Base-by-base conservation (phyloP, 2,797 vertebrate species). In the Paramormyrops hopkinsi region DNA sequence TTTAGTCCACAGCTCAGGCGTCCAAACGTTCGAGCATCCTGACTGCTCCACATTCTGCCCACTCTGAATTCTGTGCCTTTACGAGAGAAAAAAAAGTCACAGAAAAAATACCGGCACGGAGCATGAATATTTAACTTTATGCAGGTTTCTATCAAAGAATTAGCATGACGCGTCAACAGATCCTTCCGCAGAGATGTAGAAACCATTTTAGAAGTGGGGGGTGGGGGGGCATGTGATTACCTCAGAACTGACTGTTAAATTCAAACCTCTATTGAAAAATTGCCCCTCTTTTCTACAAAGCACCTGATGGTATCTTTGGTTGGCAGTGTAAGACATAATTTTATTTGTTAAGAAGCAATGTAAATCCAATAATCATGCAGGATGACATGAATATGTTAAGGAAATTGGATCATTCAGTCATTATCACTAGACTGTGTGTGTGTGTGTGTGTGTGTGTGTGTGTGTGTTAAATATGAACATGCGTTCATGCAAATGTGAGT, bases 61-160 rank as follows among this genome's bases (percentile, higher is more conserved):
- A 19, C 19, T 25, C 44, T 3, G 46, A 22, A 19, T 56, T 83
- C 37, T 8, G 19, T 91, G 93, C 92, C 92, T 93, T 92, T 93
- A 93, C 93, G 93, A 94, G 94, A 94, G 94, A 94, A 95, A 95
- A 95, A 94, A 95, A 93, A 95, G 90, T 88, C 76, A 73, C 73
- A 1, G 17, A 76, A 53, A 19, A 88, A 22, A 88, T 4, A 69
- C 8, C 90, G 41, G 79, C 90, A 92, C 90, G 92, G 91, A 93
- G 93, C 94, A 95, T 95, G 94, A 94, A 95, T 96, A 95, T 95
- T 95, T 95, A 94, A 95, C 93, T 95, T 93, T 92, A 95, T 95
- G 95, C 95, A 88, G 94, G 92, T 88, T 84, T 25, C 46, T 86
- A 41, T 54, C 25, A 17, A 87, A 90, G 82, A 88, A 90, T 93